A percentile compares a stretch with the other conserved stretches of the same genome.
These are phyloP conservation scores for Pyrochroa serraticornis DNA, from an alignment of 2,888 invertebrate species.

Conservation along the genomic window DNA sequence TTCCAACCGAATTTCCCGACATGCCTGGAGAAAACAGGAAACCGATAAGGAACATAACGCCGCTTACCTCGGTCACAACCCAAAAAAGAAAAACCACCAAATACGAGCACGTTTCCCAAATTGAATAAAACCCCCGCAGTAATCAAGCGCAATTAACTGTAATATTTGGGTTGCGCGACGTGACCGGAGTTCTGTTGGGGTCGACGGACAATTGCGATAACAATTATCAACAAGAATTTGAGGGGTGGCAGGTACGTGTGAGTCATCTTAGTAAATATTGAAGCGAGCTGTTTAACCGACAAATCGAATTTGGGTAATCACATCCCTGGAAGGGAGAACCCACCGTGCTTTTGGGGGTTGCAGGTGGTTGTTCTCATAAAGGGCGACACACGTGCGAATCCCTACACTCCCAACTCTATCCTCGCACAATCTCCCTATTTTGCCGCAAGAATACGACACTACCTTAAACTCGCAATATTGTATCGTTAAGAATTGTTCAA, in stretches of 20 bases:
- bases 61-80: too few species aligned
- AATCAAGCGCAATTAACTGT: not conserved
- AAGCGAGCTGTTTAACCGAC: constrained; percentile 30
- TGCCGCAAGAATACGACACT: too few species aligned
- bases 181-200: constrained; percentile 4
- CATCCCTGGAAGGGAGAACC: constrained; percentile 19
- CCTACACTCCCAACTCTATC: too few species aligned
- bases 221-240: constrained; percentile 12
- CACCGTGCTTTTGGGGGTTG: constrained; percentile 30
- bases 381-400: constrained; percentile 5
- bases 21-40: too few species aligned
- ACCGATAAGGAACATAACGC: too few species aligned
- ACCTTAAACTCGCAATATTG: too few species aligned
- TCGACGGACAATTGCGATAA: constrained; percentile 12
- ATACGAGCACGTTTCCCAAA: too few species aligned
- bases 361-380: constrained; percentile 31
- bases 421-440: too few species aligned
- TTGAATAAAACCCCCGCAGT: constrained; percentile 1
- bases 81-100: too few species aligned
- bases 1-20: not conserved
- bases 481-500: too few species aligned
- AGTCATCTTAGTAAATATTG: constrained; percentile 31
- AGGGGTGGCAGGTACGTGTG: constrained; percentile 16
- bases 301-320: constrained; percentile 33
- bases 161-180: not conserved